Base-by-base conservation (phyloP, 2,888 invertebrate genomes). In the Podotricha telesiphe region DNA sequence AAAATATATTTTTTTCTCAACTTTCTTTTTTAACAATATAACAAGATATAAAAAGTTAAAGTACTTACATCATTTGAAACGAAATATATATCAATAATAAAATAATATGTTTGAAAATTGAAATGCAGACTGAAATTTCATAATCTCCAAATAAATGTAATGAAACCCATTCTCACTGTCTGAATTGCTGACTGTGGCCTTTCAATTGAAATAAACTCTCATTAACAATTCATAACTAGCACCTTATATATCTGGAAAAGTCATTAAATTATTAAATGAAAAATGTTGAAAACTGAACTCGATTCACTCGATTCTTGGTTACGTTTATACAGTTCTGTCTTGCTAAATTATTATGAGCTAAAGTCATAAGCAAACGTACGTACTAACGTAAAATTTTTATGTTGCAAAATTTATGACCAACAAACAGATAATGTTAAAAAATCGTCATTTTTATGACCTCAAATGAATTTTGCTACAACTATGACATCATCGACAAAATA, bases 161-260 rank as follows among this genome's bases (percentile, higher is more conserved):
- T 58, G 42, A 58, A 58, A 58, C 42, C 58, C 5, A 58, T 58
- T 58, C 22, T 22, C 20, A 20, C 15, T 8, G 20, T 58, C 15
- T 58, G 40, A 42, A 42, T 20, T 42, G 40, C 58, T 58, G 42
- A 58, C 58, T 58, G 58, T 15, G 42, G 58, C 58, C 19, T 58
- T 58, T 58, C 42, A 42, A 42, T 58, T 20, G 3, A 58, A 19
- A 20, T 20, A n/a, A 42, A 58, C 1, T 42, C 42, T 42, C 40
- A 42, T 42, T 42, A 42, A 42, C 37, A 20, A 42, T 58, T 58
- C 40, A 42, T 20, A 42, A 8, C 19, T 15, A 42, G 15, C 8
- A 55, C 34, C 17, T 55, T 55, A 34, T 34, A 4, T 55, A 17
- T 17, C 17, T 55, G 0, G 10, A 15, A 15, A n/a, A 51, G 7